Conservation (phyloP, 2,888 invertebrate genomes). For the Andrena marginata region DNA sequence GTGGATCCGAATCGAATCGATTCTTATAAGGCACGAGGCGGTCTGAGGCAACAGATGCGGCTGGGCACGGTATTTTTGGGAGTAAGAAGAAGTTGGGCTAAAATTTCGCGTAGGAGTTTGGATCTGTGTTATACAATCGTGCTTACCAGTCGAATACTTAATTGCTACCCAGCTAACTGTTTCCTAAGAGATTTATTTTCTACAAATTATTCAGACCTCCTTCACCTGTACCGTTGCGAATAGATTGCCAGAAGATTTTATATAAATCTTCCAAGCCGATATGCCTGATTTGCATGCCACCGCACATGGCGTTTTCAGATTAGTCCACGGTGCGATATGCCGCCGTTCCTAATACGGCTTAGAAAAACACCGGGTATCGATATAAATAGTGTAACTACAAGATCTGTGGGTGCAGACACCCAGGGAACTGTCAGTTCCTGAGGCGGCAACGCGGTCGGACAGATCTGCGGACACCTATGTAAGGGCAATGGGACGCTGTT, state of each 20-base stretch:
- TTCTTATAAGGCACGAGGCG: background rate
- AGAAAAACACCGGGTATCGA: conserved; percentile 43
- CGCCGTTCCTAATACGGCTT: conserved; percentile 45
- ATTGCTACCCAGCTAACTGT: background rate
- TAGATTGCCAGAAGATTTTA: conserved; percentile 7
- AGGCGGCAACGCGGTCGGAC: conserved; percentile 17
- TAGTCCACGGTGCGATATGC: conserved; percentile 11
- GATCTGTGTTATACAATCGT: too few relatives aligned
- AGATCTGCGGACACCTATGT: conserved; percentile 41
- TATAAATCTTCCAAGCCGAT: conserved; percentile 6
- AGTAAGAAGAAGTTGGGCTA: too few relatives aligned
- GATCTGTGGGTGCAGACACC: conserved; percentile 62
- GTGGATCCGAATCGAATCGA: background rate
- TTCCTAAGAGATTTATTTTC: background rate
- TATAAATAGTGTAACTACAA: conserved; percentile 54
- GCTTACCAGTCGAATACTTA: too few relatives aligned
- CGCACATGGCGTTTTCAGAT: conserved; percentile 21
- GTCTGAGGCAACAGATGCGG: background rate
- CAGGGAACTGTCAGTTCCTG: conserved; percentile 43
- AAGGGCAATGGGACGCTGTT: conserved; percentile 34
- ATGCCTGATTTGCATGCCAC: conserved; percentile 7
- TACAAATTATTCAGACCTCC: background rate
- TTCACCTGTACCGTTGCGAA: background rate
- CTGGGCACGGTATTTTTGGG: background rate
- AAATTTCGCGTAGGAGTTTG: too few relatives aligned